Evolutionary conservation across 2,113 vertebrate genomes (phyloP), one percentile per base, ranked within the genome.

Genomic region (Heterotilapia buettikoferi): DNA sequence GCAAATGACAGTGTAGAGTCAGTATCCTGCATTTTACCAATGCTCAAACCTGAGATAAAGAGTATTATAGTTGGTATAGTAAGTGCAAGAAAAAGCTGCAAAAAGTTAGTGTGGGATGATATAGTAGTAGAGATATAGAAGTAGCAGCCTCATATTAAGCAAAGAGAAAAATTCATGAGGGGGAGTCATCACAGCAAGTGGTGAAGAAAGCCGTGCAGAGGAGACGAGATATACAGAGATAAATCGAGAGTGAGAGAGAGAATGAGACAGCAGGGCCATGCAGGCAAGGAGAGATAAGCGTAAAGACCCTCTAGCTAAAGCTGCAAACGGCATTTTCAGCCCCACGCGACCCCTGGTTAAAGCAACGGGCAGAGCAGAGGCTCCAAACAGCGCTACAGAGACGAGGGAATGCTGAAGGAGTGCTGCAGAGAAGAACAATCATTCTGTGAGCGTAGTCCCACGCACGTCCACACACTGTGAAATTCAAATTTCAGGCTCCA

Each of bases 81-180:
- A 31, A 50, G 26, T 78, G 45, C 47, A 50, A 76, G 6, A n/a
- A 40, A 45, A 43, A 33, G 36, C 6, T 36, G 16, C 29, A 81
- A 63, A 76, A 66, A 59, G 71, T 47, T 13, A 52, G 71, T n/a
- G 71, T 78, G 71, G 6, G 16, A 66, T 66, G 61, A 68, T 21
- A 21, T 68, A 68, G 61, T 38, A 47, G 12, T 38, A 57, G 13
- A 31, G 38, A 86, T 45, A 14, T 33, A 6, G 56, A 71, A 31
- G 57, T 11, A 57, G 13, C 29, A 38, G 68, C 0, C 19, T 40
- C 2, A 81, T 24, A 18, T 82, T 73, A 9, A 68, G 54, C 84
- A 90, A 88, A 92, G 61, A 85, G 85, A 89, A 89, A 86, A 84
- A 90, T 87, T 87, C 73, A 93, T 80, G 84, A 94, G 56, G 61